A percentile compares a stretch with the other conserved stretches of the same genome.
Evolutionary conservation across 2,113 vertebrate genomes (phyloP).

Genomic region (Gavia stellata): DNA sequence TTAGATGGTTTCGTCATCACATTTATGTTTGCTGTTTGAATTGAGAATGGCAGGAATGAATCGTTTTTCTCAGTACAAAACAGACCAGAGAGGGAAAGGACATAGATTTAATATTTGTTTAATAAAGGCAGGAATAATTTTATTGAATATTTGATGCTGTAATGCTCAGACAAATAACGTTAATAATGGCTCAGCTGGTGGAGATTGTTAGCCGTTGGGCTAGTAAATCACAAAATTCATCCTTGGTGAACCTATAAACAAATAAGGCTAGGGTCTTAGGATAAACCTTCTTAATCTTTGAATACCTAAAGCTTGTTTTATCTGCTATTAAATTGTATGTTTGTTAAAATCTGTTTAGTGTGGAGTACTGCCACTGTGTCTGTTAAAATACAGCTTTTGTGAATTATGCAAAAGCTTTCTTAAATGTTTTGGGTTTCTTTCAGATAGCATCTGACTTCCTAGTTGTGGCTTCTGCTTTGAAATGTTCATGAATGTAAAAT

Average conservation of each 20-base stretch:
- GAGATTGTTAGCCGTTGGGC: neutral
- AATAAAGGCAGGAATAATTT: neutral
- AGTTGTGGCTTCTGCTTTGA: neutral
- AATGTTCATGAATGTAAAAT: neutral
- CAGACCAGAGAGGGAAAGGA: neutral
- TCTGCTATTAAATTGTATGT: neutral
- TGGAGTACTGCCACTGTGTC: neutral
- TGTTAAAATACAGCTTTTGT: neutral
- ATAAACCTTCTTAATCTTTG: neutral
- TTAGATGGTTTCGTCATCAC: neutral
- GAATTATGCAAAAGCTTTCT: neutral
- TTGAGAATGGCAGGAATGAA: neutral
- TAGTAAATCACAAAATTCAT: neutral
- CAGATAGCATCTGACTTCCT: neutral
- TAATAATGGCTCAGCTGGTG: neutral
- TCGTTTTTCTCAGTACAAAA: neutral
- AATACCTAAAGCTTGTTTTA: neutral
- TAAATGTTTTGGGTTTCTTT: neutral
- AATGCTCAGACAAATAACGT: neutral
- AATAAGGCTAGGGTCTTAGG: neutral
- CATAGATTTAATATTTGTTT: neutral
- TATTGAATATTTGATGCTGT: neutral
- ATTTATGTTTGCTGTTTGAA: neutral
- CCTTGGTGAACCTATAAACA: neutral
- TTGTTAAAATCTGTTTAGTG: neutral